Evolutionary conservation across 2,113 vertebrate species (phyloP), one percentile per base, ranked within the genome.

Genomic region (Miniopterus natalensis): DNA sequence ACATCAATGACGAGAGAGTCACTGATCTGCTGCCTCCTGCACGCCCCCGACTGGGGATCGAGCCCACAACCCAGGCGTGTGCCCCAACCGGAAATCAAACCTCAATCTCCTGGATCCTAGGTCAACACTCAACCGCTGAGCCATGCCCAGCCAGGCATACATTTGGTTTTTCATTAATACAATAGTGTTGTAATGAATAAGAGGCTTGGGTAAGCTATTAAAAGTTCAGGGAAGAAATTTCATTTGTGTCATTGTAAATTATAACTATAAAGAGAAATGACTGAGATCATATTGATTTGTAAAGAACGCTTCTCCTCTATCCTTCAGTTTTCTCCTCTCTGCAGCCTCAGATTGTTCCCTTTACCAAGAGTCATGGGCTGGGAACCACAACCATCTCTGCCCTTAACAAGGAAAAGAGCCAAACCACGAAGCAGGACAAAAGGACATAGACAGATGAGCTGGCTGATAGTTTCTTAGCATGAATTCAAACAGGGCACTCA

Each of bases 401-500:
- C 61, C 63, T 81, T 84, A 90, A 65, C 84, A 92, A 92, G 84
- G 66, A 20, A 74, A 94, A 95, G 80, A 81, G 40, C 59, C 25
- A 83, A 63, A 65, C 90, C 83, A 31, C 36, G 45, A 79, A 53
- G 40, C 25, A 14, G 23, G 21, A 84, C 57, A 74, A 88, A 81
- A 95, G 86, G 23, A 53, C 11, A 40, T 11, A 13, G 66, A 74
- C 6, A n/a, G 87, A 86, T 40, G 29, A 77, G 13, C n/a, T 73
- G 61, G 10, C 66, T 84, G 21, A n/a, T 68, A 49, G 36, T 53
- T 65, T 71, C 59, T 73, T 85, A 21, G 29, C 27, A 45, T 49
- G 51, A 83, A 47, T 92, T 81, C 79, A 65, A 88, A 83, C 20
- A 61, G 65, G 70, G 68, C 42, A 61, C 8, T 45, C 45, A 27